Percentiles rank a stretch among this genome's conserved stretches.
Evolutionary conservation across 2,888 invertebrate genomes (phyloP).

Genomic region (Eupithecia vulgata): DNA sequence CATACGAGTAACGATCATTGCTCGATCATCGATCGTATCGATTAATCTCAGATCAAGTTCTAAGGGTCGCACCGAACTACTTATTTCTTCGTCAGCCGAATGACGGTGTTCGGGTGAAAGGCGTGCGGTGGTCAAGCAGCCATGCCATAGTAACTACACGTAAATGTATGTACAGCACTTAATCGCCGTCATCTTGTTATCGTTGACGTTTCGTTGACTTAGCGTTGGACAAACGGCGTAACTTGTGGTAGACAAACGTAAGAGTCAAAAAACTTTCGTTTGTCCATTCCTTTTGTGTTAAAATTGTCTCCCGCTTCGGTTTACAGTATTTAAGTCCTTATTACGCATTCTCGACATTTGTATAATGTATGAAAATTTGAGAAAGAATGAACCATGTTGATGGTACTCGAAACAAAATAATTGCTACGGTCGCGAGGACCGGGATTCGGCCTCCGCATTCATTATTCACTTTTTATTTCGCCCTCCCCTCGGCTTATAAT

Average conservation of each 20-base stretch:
- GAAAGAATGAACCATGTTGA: slow-evolving; percentile 82
- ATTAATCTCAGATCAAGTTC: no score
- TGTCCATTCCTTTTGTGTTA: slow-evolving; percentile 59
- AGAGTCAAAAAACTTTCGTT: not conserved
- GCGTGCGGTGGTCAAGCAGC: no score
- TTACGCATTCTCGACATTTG: slow-evolving; percentile 82
- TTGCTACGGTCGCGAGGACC: slow-evolving; percentile 81
- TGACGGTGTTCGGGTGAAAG: no score
- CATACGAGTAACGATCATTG: no score
- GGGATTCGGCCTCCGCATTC: slow-evolving; percentile 80
- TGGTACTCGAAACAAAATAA: slow-evolving; percentile 84
- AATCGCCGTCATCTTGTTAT: no score
- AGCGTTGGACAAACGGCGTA: not conserved
- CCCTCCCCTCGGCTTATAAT: slow-evolving; percentile 82
- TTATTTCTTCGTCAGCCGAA: no score
- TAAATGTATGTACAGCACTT: no score
- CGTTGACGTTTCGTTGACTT: no score
- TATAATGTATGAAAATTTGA: slow-evolving; percentile 82
- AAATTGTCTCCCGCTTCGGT: slow-evolving; percentile 69
- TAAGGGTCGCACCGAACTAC: no score
- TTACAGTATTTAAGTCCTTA: slow-evolving; percentile 79
- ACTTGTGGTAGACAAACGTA: not conserved
- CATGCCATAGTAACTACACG: no score
- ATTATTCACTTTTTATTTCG: slow-evolving; percentile 84
- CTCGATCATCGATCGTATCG: no score